Conservation (phyloP, 2,113 vertebrate species). For the Notothenia rossii region DNA sequence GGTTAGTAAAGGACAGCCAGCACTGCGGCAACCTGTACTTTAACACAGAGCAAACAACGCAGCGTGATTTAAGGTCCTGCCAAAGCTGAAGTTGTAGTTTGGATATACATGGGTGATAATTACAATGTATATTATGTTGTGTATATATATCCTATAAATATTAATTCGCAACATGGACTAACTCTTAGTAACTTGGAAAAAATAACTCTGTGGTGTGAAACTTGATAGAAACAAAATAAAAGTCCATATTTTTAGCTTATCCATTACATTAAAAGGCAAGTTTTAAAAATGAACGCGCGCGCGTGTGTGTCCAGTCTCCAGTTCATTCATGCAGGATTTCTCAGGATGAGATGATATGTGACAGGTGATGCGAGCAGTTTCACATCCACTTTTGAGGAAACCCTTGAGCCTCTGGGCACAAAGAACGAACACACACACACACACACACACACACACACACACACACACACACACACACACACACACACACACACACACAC, state of each 20-base stretch:
- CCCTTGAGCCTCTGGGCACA: constrained; percentile 37
- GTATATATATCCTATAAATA: not conserved
- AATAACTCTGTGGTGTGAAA: not conserved
- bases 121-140: not conserved
- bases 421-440: constrained; percentile 45
- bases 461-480: too few relatives aligned
- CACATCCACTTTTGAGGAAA: constrained; percentile 64
- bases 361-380: constrained; percentile 68
- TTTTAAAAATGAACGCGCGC: constrained; percentile 26
- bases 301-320: constrained; percentile 2
- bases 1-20: constrained; percentile 42
- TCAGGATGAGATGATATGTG: constrained; percentile 59
- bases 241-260: constrained; percentile 2
- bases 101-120: not conserved
- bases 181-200: constrained; percentile 3
- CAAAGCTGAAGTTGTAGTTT: constrained; percentile 2
- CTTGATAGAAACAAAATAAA: not conserved
- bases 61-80: not conserved
- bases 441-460: constrained; percentile 10
- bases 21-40: constrained; percentile 14
- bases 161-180: not conserved
- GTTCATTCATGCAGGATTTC: constrained; percentile 51
- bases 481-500: too few relatives aligned
- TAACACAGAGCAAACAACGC: constrained; percentile 3
- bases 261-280: constrained; percentile 23